Base-by-base conservation (phyloP, 1,140 invertebrate species). In the Epicauta chinensis region DNA sequence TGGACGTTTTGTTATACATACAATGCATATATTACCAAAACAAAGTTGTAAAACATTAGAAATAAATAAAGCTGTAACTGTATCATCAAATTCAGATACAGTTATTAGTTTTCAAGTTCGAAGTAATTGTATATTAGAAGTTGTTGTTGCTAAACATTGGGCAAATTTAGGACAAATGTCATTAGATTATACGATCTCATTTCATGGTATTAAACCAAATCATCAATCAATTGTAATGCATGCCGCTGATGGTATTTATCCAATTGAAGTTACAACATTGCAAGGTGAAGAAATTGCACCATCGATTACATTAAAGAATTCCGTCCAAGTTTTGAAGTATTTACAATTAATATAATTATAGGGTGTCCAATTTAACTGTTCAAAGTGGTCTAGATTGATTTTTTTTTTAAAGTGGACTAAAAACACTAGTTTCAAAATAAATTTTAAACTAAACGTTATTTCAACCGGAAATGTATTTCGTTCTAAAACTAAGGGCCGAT, bases 91-190 rank as follows among this genome's bases (percentile, higher is more conserved):
- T 51, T 76, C 77, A 17, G 83, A 89, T 59, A 74, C 72, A 2
- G 67, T 75, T 13, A 75, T 87, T 74, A 80, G 57, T 89, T 69
- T 71, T 56, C 62, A 62, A 39, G 65, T 71, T 32, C 49, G 86
- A 81, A 84, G 83, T 55, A 83, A 82, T 52, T 64, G 81, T 35
- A 86, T 92, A 15, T 63, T 97, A 16, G 94, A 97, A 74, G 67
- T 97, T 15, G 91, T 85, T 44, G 76, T 97, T 41, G 90, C 90
- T 1, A 95, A 96, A 73, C 96, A 91, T 79, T 98, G 94, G 94
- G 88, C 92, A 1, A 91, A 86, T 73, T 73, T 89, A 12, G 90
- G 89, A 2, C 83, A 89, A 37, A 77, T 86, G 12, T 73, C 70
- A 30, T 66, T 94, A 7, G 80, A 87, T 64, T 93, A 92, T 68